Evolutionary conservation across 1,140 invertebrate species (phyloP), one percentile per base, ranked within the genome.

Genomic region (Drosophila insularis): DNA sequence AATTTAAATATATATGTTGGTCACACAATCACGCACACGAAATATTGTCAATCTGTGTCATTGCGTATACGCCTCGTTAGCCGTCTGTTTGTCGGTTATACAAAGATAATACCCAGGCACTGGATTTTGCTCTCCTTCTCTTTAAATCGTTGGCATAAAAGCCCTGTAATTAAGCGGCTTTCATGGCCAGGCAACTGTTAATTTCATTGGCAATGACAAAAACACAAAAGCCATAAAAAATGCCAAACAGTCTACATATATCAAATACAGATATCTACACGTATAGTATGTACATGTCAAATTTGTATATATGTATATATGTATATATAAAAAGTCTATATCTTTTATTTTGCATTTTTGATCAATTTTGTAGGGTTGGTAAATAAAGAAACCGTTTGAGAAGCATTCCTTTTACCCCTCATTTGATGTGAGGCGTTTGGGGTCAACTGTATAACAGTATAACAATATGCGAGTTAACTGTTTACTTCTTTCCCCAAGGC

Each of bases 401-500:
- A 13, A 13, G n/a, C n/a, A 11, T n/a, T 17, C 14, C 5, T 0
- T 40, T n/a, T 21, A 11, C 70, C 71, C 63, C 62, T 39, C 31
- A 7, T 1, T 19, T 35, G 1, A 11, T 1, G 0, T 10, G 32
- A 17, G 14, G 43, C 14, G 43, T 19, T 14, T n/a, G 39, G 5
- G 4, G 27, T 6, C 4, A 27, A 5, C 1, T 0, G 68, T 60
- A 68, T 70, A 17, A 63, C 64, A 17, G 54, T 54, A 73, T 72
- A 50, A 61, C 69, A 58, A 13, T 54, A 50, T n/a, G 27, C 67
- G 55, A 80, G 31, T 56, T 31, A 32, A 39, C 56, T 17, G 13
- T 21, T 27, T 7, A 1, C 40, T 50, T 19, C 40, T 13, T 87
- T 54, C 78, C 62, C 82, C 82, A 71, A 46, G 55, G 73, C 80